Conservation (phyloP, 1,140 invertebrate genomes). For the Drosophila leontia region DNA sequence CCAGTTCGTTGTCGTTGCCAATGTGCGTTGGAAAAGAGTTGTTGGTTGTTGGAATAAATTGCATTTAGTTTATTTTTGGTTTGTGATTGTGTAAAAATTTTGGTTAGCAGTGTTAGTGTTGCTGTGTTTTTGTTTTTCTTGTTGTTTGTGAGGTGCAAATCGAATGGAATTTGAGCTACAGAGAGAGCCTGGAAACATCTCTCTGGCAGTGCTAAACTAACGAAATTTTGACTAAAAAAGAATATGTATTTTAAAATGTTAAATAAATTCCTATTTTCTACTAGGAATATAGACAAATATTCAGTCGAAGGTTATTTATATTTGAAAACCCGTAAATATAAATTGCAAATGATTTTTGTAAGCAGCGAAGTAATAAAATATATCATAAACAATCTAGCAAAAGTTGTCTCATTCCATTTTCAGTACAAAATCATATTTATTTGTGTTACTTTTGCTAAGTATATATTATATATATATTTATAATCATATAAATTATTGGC, state of each 20-base stretch:
- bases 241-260: background rate
- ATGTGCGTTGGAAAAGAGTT: slow-evolving; percentile 53
- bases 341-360: background rate
- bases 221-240: background rate
- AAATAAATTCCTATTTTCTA: background rate
- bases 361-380: background rate
- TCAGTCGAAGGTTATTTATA: background rate
- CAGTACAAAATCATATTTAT: slow-evolving; percentile 78
- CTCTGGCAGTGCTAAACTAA: slow-evolving; percentile 16
- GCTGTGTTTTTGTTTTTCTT: slow-evolving; percentile 31
- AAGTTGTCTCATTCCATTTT: slow-evolving; percentile 25
- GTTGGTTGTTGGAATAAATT: slow-evolving; percentile 54
- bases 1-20: slow-evolving; percentile 59
- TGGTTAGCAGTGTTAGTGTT: slow-evolving; percentile 53
- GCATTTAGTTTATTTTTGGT: slow-evolving; percentile 65
- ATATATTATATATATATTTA: slow-evolving; percentile 26
- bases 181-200: slow-evolving; percentile 32
- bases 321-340: background rate
- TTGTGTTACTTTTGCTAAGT: slow-evolving; percentile 56
- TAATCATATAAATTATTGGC: slow-evolving; percentile 48
- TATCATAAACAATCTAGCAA: slow-evolving; percentile 31
- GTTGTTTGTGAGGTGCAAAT: slow-evolving; percentile 68
- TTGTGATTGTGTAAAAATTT: slow-evolving; percentile 48
- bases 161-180: slow-evolving; percentile 17
- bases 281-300: background rate